phyloP scores from a whole-genome alignment of 2,113 vertebrate species.

The Egretta garzetta region DNA sequence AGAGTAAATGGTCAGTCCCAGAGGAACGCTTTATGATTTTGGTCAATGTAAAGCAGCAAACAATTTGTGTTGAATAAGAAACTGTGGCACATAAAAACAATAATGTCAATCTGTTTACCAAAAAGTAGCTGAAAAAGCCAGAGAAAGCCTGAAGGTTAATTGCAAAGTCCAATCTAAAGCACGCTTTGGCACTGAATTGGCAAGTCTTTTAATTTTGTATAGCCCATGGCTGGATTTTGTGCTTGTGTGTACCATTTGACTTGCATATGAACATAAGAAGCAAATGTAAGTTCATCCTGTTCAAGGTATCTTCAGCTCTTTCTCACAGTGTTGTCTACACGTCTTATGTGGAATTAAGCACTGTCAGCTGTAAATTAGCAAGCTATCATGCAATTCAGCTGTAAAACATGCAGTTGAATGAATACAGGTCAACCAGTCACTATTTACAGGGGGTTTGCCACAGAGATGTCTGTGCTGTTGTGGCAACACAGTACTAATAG shows the following conservation, averaged over 20 bases:
- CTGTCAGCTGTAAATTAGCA: not conserved
- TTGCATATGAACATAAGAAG: not conserved
- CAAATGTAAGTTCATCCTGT: not conserved
- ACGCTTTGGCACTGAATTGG: not conserved
- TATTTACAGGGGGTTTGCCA: not conserved
- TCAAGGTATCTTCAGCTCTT: not conserved
- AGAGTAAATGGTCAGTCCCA: not conserved
- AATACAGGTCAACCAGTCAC: not conserved
- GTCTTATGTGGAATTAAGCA: not conserved
- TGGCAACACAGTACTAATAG: not conserved
- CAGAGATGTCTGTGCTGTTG: not conserved
- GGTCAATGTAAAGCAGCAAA: not conserved
- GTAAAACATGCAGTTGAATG: not conserved
- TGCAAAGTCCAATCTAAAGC: not conserved
- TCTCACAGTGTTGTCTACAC: not conserved
- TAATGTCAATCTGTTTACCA: fast-evolving
- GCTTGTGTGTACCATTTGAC: not conserved
- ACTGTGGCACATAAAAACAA: not conserved
- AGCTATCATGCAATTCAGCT: not conserved
- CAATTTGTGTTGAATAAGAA: not conserved
- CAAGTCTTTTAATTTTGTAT: not conserved
- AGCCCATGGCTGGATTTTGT: not conserved
- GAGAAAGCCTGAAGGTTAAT: not conserved
- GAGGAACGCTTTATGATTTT: not conserved
- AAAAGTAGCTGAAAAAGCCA: not conserved